These are phyloP conservation scores for Lethocerus indicus DNA, from an alignment of 1,140 invertebrate genomes.

Conservation along the genomic window DNA sequence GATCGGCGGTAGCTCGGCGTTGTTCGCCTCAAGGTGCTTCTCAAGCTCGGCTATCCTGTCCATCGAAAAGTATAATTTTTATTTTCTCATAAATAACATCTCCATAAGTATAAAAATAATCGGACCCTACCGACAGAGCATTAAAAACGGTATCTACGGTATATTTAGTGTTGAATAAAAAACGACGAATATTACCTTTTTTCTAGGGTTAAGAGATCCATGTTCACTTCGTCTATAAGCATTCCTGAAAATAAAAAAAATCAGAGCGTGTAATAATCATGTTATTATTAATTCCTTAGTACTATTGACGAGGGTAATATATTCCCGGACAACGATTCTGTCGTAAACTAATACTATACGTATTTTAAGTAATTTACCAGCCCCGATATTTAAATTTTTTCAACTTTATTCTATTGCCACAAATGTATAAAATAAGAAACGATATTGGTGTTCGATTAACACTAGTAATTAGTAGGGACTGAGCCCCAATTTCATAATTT, in stretches of 20 bases:
- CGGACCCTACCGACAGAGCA: neutral
- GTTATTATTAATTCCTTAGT: slow-evolving; percentile 18
- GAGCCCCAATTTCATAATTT: too few species aligned
- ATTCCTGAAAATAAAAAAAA: slow-evolving; percentile 24
- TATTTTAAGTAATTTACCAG: too few species aligned
- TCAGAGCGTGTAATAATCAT: slow-evolving; percentile 26
- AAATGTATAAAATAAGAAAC: too few species aligned
- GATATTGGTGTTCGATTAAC: too few species aligned
- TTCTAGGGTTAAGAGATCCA: slow-evolving; percentile 26
- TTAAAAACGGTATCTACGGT: too few species aligned
- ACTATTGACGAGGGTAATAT: too few species aligned
- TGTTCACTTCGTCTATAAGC: slow-evolving; percentile 30
- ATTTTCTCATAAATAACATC: neutral
- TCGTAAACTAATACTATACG: too few species aligned
- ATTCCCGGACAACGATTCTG: too few species aligned
- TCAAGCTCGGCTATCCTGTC: slow-evolving; percentile 40
- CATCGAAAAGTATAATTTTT: slow-evolving; percentile 5
- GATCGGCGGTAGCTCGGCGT: slow-evolving; percentile 29
- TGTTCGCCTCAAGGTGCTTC: slow-evolving; percentile 33
- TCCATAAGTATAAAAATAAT: neutral
- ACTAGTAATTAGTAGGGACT: too few species aligned
- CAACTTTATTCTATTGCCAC: too few species aligned
- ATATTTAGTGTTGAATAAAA: neutral
- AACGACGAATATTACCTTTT: slow-evolving; percentile 22
- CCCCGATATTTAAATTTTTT: too few species aligned